Evolutionary conservation across 1,140 invertebrate species (phyloP).

Genomic region (Artemia franciscana): DNA sequence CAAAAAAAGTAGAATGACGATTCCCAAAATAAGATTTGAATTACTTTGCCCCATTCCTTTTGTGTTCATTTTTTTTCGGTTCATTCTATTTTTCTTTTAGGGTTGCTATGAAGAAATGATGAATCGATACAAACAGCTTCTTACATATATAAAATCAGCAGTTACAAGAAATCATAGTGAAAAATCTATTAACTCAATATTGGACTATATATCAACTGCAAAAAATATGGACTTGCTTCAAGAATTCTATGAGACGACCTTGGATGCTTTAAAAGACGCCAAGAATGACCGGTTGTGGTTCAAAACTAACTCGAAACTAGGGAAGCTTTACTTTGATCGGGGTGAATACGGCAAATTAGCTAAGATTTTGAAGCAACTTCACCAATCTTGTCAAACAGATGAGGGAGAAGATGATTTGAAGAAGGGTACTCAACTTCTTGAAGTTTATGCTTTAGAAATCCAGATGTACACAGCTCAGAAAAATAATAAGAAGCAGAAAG

Average conservation of each 20-base stretch:
- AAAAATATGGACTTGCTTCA: conserved; percentile 99
- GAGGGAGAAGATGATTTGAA: conserved; percentile 98
- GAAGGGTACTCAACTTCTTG: conserved; percentile 85
- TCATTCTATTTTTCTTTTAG: conserved; percentile 28
- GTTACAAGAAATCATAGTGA: conserved; percentile 98
- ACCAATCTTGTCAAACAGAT: conserved; percentile 93
- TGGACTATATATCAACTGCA: conserved; percentile 97
- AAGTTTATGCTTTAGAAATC: conserved; percentile 98
- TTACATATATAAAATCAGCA: conserved; percentile 95
- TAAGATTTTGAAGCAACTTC: conserved; percentile 90
- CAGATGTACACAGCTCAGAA: conserved; percentile 99
- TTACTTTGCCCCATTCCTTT: neutral
- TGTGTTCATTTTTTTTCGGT: conserved; percentile 4
- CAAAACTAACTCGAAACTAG: conserved; percentile 97
- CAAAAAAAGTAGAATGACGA: neutral
- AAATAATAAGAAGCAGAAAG: conserved; percentile 97
- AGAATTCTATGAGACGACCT: conserved; percentile 96
- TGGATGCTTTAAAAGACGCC: conserved; percentile 92
- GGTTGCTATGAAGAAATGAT: conserved; percentile 92
- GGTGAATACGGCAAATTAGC: conserved; percentile 82
- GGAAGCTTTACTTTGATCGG: conserved; percentile 92
- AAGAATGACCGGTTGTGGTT: conserved; percentile 99
- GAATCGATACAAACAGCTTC: conserved; percentile 77
- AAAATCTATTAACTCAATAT: conserved; percentile 97
- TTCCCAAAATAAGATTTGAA: neutral